A percentile compares a stretch with the other conserved stretches of the same genome.
Evolutionary conservation across 2,797 vertebrate species (phyloP).

Genomic region (Acridotheres tristis): DNA sequence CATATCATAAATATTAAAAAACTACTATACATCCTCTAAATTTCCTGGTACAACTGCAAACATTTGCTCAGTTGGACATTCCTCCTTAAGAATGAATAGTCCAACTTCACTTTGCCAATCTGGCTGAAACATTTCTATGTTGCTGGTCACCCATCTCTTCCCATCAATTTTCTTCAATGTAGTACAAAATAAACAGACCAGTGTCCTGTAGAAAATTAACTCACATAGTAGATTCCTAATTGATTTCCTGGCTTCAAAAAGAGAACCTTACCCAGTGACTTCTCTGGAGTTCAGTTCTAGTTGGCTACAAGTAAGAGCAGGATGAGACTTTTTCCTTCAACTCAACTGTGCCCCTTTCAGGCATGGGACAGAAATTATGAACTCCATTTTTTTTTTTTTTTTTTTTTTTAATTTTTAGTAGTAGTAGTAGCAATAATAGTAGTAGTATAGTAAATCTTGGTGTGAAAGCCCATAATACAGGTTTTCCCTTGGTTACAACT

Average conservation of each 20-base stretch:
- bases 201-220: neutral
- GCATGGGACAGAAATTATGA: neutral
- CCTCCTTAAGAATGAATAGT: neutral
- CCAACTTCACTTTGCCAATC: neutral
- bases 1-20: neutral
- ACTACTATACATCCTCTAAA: fast-evolving
- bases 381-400: too few species aligned
- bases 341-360: neutral
- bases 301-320: neutral
- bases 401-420: too few species aligned
- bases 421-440: too few species aligned
- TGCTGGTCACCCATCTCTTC: neutral
- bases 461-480: neutral
- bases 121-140: neutral
- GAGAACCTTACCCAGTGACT: neutral
- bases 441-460: neutral
- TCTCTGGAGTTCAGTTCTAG: neutral
- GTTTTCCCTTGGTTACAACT: neutral
- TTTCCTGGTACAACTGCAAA: neutral
- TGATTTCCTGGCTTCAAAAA: neutral
- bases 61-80: neutral
- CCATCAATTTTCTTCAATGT: neutral
- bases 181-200: neutral
- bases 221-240: too few species aligned
- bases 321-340: neutral